phyloP scores from a whole-genome alignment of 2,113 vertebrate species.

The Physeter macrocephalus region DNA sequence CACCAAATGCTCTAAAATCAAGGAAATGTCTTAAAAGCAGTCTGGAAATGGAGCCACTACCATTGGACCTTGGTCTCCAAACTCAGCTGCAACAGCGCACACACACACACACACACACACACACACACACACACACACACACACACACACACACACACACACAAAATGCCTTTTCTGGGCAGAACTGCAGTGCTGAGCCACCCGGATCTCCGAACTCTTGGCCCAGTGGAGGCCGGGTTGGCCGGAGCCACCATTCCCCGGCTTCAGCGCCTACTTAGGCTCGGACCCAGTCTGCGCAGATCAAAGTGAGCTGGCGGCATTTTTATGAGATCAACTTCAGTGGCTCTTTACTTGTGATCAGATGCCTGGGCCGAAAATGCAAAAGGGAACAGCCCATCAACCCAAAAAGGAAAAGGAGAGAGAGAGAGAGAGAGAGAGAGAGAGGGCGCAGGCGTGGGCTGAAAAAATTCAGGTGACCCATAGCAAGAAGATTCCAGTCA shows the following conservation, averaged over 20 bases:
- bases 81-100: not conserved
- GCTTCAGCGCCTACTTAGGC: slow-evolving; percentile 65
- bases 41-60: slow-evolving; percentile 42
- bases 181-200: not conserved
- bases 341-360: slow-evolving; percentile 68
- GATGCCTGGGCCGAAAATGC: slow-evolving; percentile 69
- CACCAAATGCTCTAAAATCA: slow-evolving; percentile 61
- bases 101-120: too few relatives aligned
- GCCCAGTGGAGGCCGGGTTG: not conserved
- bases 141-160: not conserved
- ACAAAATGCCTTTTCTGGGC: slow-evolving; percentile 7
- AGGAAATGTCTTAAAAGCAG: slow-evolving; percentile 59
- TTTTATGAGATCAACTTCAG: slow-evolving; percentile 76
- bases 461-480: slow-evolving; percentile 53
- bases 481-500: slow-evolving; percentile 29
- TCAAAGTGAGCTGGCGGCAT: slow-evolving; percentile 72
- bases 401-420: slow-evolving; percentile 38
- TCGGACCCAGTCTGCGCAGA: slow-evolving; percentile 59
- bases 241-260: slow-evolving; percentile 40
- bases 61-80: slow-evolving; percentile 16
- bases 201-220: not conserved
- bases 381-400: slow-evolving; percentile 52
- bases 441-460: not conserved
- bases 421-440: not conserved
- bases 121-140: not conserved